Base-by-base conservation (phyloP, 2,888 invertebrate species). In the Euclidia mi region DNA sequence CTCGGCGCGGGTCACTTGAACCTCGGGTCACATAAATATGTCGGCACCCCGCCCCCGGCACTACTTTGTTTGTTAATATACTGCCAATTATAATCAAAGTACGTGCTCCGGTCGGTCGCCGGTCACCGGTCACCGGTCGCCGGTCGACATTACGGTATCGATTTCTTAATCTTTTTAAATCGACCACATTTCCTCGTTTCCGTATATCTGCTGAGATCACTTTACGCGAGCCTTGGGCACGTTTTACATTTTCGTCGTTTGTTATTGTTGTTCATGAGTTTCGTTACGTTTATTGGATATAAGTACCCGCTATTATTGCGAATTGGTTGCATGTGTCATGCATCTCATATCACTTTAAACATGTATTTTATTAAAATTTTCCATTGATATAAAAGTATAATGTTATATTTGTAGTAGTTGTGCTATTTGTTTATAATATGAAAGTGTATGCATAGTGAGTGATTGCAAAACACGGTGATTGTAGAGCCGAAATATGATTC, bases 31-130 rank as follows among this genome's bases (percentile, higher is more conserved):
- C 92, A 90, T 94, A 93, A 94, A 94, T 87, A 92, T 91, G 91
- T 88, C 92, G 79, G 76, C 89, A 81, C 81, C 74, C 83, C 86
- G 92, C 92, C 91, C 88, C 88, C 83, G 88, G 84, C 85, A 82
- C 88, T 85, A 92, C 90, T 93, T 88, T 90, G 85, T 89, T 88
- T 87, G 89, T 92, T 90, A 91, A 93, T 89, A 92, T 93, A 89
- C 86, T 86, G 89, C 89, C 90, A 89, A 90, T 90, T 88, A 88
- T 84, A 87, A 87, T 89, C 92, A 94, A 91, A 91, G 85, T 86
- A 74, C 73, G 59, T 56, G 58, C 71, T 78, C 83, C 88, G 81
- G 87, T 87, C 84, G 83, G 34, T 58, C 55, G 58, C 82, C 47
- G 20, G 20, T 25, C 20, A 7, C 20, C 20, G 55, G 83, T 84